These are phyloP conservation scores for Magallana angulata DNA, from an alignment of 1,140 invertebrate species.

Conservation along the genomic window DNA sequence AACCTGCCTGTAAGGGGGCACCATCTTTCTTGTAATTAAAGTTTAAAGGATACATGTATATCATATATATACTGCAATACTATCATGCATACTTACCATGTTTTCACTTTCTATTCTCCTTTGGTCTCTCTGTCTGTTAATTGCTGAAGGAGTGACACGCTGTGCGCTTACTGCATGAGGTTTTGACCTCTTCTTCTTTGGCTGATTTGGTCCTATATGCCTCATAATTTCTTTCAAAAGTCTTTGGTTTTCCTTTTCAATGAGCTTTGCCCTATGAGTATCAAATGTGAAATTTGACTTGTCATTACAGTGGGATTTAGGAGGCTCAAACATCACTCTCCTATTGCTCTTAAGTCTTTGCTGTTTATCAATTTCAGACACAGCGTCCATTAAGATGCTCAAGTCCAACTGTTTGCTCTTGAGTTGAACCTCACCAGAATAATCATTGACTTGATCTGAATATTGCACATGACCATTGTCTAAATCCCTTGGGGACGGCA, in stretches of 20 bases:
- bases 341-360: conserved; percentile 65
- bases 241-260: conserved; percentile 77
- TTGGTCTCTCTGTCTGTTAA: conserved; percentile 79
- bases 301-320: conserved; percentile 54
- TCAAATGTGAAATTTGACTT: conserved; percentile 73
- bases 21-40: no score
- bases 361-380: conserved; percentile 75
- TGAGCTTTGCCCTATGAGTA: conserved; percentile 66
- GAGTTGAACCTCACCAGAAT: conserved; percentile 60
- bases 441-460: conserved; percentile 46
- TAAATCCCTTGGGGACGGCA: conserved; percentile 66
- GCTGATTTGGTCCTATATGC: conserved; percentile 61
- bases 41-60: no score
- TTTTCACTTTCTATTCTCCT: conserved; percentile 80
- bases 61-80: no score
- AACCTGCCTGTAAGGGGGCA: no score
- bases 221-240: conserved; percentile 74
- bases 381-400: conserved; percentile 76
- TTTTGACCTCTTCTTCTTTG: conserved; percentile 39
- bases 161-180: conserved; percentile 50
- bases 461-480: conserved; percentile 55
- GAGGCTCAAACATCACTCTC: conserved; percentile 74
- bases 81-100: conserved; percentile 73
- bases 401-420: conserved; percentile 71
- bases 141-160: conserved; percentile 73